phyloP scores from a whole-genome alignment of 2,113 vertebrate genomes.

The Bos indicus region DNA sequence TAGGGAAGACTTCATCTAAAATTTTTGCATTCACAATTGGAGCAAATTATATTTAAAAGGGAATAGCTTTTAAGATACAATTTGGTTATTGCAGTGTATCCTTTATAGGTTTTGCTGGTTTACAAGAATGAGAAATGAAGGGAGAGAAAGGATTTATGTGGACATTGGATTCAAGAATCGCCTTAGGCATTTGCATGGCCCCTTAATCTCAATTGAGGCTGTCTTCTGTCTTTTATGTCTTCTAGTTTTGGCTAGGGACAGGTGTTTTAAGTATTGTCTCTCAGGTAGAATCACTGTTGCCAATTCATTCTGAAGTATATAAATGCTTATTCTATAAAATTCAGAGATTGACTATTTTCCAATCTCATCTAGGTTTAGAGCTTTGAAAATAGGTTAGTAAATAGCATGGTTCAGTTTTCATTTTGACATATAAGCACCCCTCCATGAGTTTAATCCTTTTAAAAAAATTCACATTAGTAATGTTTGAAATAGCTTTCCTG shows the following conservation, averaged over 20 bases:
- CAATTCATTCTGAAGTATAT: not conserved
- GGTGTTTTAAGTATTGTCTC: not conserved
- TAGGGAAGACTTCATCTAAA: not conserved
- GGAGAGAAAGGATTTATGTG: not conserved
- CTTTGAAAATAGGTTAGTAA: slow-evolving; percentile 27
- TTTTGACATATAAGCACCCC: not conserved
- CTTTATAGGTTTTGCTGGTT: not conserved
- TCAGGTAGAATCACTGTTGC: not conserved
- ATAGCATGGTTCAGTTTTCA: not conserved
- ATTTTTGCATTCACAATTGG: not conserved
- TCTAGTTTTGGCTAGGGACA: not conserved
- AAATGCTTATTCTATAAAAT: not conserved
- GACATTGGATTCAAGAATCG: not conserved
- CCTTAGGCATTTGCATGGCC: not conserved
- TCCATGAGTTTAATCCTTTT: not conserved
- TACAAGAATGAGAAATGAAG: not conserved
- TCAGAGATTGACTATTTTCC: not conserved
- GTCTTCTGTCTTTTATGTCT: not conserved
- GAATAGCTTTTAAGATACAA: not conserved
- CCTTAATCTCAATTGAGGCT: not conserved
- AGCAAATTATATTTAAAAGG: not conserved
- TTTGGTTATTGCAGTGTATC: not conserved
- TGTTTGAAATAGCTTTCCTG: not conserved
- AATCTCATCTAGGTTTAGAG: not conserved
- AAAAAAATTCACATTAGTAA: not conserved